Conservation (phyloP, 1,140 invertebrate genomes). For the Drosophila suzukii region DNA sequence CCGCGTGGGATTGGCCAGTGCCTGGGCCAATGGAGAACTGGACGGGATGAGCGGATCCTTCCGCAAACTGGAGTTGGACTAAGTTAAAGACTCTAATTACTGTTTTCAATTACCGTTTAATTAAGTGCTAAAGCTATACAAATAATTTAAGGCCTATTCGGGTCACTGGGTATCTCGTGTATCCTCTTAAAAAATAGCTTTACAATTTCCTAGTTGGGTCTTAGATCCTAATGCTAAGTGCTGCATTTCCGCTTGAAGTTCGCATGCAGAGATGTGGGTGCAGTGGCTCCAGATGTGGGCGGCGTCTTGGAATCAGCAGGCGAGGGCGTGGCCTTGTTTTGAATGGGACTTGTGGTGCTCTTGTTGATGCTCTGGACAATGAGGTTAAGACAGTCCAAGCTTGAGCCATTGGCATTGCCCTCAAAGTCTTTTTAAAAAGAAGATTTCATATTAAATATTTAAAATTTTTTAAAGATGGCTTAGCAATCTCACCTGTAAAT, state of each 20-base stretch:
- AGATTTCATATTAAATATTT: background rate
- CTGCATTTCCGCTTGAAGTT: conserved; percentile 81
- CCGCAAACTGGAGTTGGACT: conserved; percentile 83
- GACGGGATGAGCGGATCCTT: conserved; percentile 85
- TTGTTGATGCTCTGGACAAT: conserved; percentile 88
- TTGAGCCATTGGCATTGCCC: conserved; percentile 84
- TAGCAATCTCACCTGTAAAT: conserved; percentile 63
- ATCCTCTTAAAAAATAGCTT: conserved; percentile 68
- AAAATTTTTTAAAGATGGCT: too few relatives aligned
- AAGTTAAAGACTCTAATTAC: conserved; percentile 7
- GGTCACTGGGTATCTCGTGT: conserved; percentile 75
- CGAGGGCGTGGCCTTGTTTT: conserved; percentile 25
- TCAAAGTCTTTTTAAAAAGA: conserved; percentile 43
- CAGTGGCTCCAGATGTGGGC: conserved; percentile 3
- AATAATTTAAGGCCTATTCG: conserved; percentile 58
- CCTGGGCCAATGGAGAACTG: conserved; percentile 62
- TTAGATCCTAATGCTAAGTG: conserved; percentile 48
- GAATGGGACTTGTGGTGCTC: conserved; percentile 49
- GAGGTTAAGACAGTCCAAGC: conserved; percentile 87
- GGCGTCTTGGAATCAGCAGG: conserved; percentile 29
- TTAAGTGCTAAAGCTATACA: conserved; percentile 63
- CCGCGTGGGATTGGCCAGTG: conserved; percentile 69
- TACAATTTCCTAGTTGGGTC: conserved; percentile 57
- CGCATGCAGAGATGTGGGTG: conserved; percentile 55
- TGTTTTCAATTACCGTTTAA: conserved; percentile 48